Evolutionary conservation across 2,888 invertebrate species (phyloP), one percentile per base, ranked within the genome.

Genomic region (Hemaris fuciformis): DNA sequence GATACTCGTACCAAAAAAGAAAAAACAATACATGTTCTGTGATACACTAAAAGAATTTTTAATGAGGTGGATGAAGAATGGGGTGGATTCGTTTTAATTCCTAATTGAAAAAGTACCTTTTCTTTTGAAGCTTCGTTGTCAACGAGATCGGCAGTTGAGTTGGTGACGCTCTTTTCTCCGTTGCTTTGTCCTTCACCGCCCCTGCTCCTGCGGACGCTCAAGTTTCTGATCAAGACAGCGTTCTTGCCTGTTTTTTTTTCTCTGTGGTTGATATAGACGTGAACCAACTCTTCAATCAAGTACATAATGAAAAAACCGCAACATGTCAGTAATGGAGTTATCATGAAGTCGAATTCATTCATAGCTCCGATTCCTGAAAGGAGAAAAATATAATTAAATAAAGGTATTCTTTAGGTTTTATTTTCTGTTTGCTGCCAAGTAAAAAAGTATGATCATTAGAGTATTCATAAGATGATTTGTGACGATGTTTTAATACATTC

Each of bases 281-380:
- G 97, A 1, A 97, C 96, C 57, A 95, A 71, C 77, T 97, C 97
- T 72, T 97, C 97, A n/a, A 97, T 94, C 7, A 96, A 86, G 77
- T 95, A 96, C 94, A 96, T 96, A 23, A 94, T 85, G 84, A 96
- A 96, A 86, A 96, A 96, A 1, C 96, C 96, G 22, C 90, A 83
- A 79, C 97, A 97, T 89, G 96, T 95, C 57, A 97, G 89, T 38
- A 96, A 85, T 60, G 96, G 95, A 0, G 96, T 94, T 25, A 96
- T 85, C 0, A 95, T 93, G 76, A 96, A 95, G 0, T 92, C 88
- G 7, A 95, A 88, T 0, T 87, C 73, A 0, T 89, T 90, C 45
- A 96, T 78, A 20, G 71, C 62, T 0, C 87, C 93, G 0, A 72
- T 65, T 2, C 76, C 89, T 81, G 88, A 46, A 85, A 70, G 31